Conservation (phyloP, 2,113 vertebrate genomes). For the Aix galericulata region DNA sequence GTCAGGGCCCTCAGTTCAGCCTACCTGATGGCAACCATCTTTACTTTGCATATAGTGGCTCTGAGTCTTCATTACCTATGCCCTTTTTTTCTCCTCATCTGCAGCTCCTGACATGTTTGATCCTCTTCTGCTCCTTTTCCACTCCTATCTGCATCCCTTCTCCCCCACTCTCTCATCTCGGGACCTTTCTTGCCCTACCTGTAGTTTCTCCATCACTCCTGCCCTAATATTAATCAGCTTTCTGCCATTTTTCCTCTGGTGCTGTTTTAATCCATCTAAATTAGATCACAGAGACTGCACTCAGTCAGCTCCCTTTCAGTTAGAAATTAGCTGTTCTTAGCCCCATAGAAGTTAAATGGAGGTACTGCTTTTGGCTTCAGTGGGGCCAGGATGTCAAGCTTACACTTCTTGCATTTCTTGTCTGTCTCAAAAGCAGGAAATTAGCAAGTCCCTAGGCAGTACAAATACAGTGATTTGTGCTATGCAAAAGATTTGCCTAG, state of each 20-base stretch:
- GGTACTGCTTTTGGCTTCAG: not conserved
- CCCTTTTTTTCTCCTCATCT: not conserved
- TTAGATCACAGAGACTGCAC: not conserved
- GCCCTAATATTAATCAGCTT: not conserved
- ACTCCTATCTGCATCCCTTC: not conserved
- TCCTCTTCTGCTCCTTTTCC: not conserved
- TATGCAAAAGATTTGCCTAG: not conserved
- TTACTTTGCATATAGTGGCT: not conserved
- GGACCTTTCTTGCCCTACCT: not conserved
- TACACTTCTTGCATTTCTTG: not conserved
- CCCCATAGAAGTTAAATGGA: not conserved
- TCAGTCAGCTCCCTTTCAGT: not conserved
- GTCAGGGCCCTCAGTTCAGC: not conserved
- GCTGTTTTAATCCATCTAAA: not conserved
- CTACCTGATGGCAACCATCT: not conserved
- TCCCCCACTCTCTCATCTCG: not conserved
- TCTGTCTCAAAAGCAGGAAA: constrained; percentile 23
- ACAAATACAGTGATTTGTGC: not conserved
- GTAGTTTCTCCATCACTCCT: not conserved
- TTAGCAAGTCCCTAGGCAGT: not conserved
- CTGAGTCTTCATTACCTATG: not conserved
- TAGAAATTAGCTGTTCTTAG: not conserved
- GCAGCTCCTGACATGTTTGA: not conserved
- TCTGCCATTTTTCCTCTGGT: not conserved
- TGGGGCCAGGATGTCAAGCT: not conserved